phyloP scores from a whole-genome alignment of 2,113 vertebrate genomes.

The Bubo bubo region DNA sequence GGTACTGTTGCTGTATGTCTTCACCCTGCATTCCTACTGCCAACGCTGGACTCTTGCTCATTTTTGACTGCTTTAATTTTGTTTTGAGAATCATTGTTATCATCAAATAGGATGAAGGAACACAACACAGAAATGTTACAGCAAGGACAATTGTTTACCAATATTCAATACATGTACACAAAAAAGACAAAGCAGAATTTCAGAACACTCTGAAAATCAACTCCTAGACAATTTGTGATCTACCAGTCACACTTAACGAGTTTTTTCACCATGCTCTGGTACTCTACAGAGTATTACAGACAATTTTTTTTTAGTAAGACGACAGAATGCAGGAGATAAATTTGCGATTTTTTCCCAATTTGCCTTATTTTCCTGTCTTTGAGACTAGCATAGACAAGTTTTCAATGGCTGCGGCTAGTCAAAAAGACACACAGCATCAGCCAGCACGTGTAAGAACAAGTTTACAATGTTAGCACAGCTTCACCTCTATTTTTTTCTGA shows the following conservation, averaged over 20 bases:
- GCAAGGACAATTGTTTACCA: not conserved
- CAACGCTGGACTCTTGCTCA: not conserved
- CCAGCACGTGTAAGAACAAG: not conserved
- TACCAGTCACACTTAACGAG: not conserved
- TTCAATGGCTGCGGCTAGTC: not conserved
- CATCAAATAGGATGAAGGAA: not conserved
- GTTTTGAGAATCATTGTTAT: not conserved
- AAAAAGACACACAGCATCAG: not conserved
- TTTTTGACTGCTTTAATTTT: too few relatives aligned
- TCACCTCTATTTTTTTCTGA: not conserved
- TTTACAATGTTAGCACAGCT: not conserved
- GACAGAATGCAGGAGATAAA: not conserved
- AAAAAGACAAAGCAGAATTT: not conserved
- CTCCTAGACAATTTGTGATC: not conserved
- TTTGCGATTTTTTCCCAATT: not conserved
- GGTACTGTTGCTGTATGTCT: rapidly evolving
- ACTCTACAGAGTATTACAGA: not conserved
- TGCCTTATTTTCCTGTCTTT: not conserved
- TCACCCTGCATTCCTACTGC: not conserved
- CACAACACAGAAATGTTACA: rapidly evolving
- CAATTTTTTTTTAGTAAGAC: not conserved
- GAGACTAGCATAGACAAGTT: not conserved
- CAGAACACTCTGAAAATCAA: not conserved
- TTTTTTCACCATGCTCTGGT: not conserved
- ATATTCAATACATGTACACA: rapidly evolving